Evolutionary conservation across 2,797 vertebrate species (phyloP), one percentile per base, ranked within the genome.

Genomic region (Staurois parvus): DNA sequence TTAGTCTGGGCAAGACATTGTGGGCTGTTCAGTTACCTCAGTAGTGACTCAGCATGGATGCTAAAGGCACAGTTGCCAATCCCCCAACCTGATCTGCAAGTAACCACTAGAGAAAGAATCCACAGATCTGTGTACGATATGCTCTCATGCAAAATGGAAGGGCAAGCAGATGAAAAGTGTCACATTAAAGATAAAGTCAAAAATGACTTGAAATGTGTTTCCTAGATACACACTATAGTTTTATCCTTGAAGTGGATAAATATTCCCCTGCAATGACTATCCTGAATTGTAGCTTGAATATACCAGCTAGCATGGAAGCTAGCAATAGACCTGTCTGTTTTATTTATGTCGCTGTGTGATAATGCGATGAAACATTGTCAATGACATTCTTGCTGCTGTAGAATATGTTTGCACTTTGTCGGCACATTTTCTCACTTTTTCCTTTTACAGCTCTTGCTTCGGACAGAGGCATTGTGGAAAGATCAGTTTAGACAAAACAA

Each of bases 341-440:
- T 28, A 56, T 56, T 75, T 75, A 75, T 56, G 73, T 52, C 28
- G 13, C 12, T 32, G 42, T 29, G 45, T 21, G 45, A 56, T 52
- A 32, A 75, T 75, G 45, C 15, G 73, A 56, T 52, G 48, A 52
- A 56, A 52, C 45, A 10, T 75, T 56, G 42, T 52, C 45, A 29
- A 26, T 30, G 45, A 8, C 1, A 42, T 0, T 15, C 26, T 64
- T 19, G 52, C 75, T 62, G 3, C 56, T 62, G 29, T 28, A 76
- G 74, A 59, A 76, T 30, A 30, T 56, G 74, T 76, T 59, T 76
- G 45, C 74, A 76, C 45, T 56, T 24, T 59, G 45, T 59, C 74
- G 56, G 74, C 48, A 59, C 13, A 76, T 76, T 76, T 76, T 76
- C 52, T 28, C 72, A 73, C 72, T 73, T 73, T 52, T 73, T 48